Evolutionary conservation across 2,113 vertebrate genomes (phyloP).

Genomic region (Semnornis frantzii): DNA sequence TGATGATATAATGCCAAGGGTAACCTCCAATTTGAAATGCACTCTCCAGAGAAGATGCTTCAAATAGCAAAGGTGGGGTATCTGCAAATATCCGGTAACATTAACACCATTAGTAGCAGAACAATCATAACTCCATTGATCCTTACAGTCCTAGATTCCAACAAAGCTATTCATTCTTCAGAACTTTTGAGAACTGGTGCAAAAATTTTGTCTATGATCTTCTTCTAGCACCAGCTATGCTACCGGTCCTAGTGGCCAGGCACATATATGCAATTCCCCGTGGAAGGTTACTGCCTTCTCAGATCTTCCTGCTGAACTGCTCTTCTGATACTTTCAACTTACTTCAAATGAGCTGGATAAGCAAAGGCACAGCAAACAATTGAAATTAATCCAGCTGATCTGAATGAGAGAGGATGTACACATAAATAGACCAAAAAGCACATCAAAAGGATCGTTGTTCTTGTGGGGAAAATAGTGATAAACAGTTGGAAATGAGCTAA

Average conservation of each 20-base stretch:
- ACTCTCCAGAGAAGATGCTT: conserved; percentile 87
- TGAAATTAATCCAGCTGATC: neutral
- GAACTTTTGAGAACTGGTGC: neutral
- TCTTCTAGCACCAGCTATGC: neutral
- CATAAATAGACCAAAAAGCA: neutral
- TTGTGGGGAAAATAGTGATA: neutral
- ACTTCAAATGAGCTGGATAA: neutral
- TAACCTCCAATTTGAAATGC: conserved; percentile 93
- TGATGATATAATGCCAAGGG: conserved; percentile 97
- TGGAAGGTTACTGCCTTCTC: neutral
- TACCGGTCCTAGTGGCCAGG: neutral
- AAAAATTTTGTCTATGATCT: neutral
- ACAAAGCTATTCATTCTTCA: neutral
- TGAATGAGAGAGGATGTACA: neutral
- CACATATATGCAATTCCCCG: neutral
- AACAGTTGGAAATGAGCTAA: neutral
- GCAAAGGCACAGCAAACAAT: neutral
- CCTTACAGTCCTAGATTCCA: conserved; percentile 11
- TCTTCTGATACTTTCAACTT: neutral
- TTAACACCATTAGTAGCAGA: conserved; percentile 55
- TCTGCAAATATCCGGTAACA: conserved; percentile 75
- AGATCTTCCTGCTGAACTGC: neutral
- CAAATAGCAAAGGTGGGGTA: conserved; percentile 88
- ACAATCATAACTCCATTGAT: conserved; percentile 16
- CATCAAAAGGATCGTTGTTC: neutral